phyloP scores from a whole-genome alignment of 2,797 vertebrate species.

The Anguilla marmorata region DNA sequence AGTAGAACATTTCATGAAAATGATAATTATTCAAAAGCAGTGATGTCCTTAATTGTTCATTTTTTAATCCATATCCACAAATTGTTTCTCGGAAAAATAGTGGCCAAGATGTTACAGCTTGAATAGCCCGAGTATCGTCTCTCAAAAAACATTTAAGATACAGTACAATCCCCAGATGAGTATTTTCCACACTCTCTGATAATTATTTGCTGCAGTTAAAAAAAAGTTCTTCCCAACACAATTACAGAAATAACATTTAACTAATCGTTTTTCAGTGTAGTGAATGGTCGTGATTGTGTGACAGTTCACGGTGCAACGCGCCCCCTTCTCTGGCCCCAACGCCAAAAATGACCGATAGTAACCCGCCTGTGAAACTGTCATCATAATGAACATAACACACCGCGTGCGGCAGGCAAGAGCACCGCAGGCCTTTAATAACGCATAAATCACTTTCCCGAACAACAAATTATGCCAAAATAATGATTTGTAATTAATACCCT shows the following conservation, averaged over 20 bases:
- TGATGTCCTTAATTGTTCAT: not conserved
- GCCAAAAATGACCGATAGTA: slow-evolving; percentile 72
- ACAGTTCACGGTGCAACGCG: slow-evolving; percentile 36
- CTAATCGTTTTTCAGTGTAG: slow-evolving; percentile 5
- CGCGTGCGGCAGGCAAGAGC: slow-evolving; percentile 57
- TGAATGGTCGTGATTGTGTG: slow-evolving; percentile 34
- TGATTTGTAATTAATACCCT: not conserved
- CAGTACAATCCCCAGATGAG: not conserved
- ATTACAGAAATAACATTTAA: slow-evolving; percentile 9
- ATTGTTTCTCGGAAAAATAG: not conserved
- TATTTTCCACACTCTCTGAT: not conserved
- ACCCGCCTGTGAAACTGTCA: slow-evolving; percentile 67
- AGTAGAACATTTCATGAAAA: not conserved
- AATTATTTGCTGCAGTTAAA: not conserved
- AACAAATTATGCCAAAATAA: slow-evolving; percentile 38
- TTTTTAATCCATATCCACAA: not conserved
- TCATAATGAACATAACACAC: slow-evolving; percentile 63
- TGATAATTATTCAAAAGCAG: not conserved
- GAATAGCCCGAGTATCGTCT: not conserved
- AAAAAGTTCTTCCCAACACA: not conserved
- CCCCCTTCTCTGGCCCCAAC: slow-evolving; percentile 59
- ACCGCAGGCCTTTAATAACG: slow-evolving; percentile 44
- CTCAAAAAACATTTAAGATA: not conserved
- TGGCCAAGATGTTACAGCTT: not conserved
- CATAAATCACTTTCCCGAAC: slow-evolving; percentile 51